Percentiles rank a stretch among this genome's conserved stretches.
phyloP scores from a whole-genome alignment of 2,797 vertebrate genomes.

The Chelon labrosus region DNA sequence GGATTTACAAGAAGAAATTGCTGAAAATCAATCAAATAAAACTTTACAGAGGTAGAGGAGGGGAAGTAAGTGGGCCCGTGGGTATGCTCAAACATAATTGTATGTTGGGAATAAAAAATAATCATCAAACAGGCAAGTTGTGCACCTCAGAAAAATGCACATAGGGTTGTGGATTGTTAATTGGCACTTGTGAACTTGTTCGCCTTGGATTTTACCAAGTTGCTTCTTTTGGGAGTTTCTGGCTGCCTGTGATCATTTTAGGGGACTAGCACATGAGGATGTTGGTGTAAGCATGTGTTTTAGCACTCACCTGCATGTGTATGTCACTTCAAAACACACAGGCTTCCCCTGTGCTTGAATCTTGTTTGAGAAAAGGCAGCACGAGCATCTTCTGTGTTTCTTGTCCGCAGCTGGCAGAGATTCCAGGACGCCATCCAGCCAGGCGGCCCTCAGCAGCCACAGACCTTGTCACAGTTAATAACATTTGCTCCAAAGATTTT shows the following conservation, averaged over 20 bases:
- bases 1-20: constrained; percentile 57
- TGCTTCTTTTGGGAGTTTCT: constrained; percentile 60
- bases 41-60: constrained; percentile 40
- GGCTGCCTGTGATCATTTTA: constrained; percentile 66
- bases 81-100: constrained; percentile 56
- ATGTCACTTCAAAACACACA: constrained; percentile 25
- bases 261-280: constrained; percentile 51
- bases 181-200: constrained; percentile 58
- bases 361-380: constrained; percentile 41
- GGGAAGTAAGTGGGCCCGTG: constrained; percentile 27
- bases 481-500: constrained; percentile 68
- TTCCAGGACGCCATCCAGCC: constrained; percentile 47
- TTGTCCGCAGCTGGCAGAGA: constrained; percentile 59
- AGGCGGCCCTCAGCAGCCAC: constrained; percentile 48
- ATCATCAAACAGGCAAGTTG: constrained; percentile 47
- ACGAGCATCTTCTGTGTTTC: constrained; percentile 44
- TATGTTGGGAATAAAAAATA: constrained; percentile 43
- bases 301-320: constrained; percentile 24
- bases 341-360: constrained; percentile 13
- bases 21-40: constrained; percentile 69
- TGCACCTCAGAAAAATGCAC: constrained; percentile 33
- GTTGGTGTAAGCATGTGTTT: neutral
- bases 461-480: constrained; percentile 70
- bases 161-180: constrained; percentile 31
- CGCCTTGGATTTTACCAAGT: constrained; percentile 55